Conservation (phyloP, 2,888 invertebrate genomes). For the Lycophotia porphyrea region DNA sequence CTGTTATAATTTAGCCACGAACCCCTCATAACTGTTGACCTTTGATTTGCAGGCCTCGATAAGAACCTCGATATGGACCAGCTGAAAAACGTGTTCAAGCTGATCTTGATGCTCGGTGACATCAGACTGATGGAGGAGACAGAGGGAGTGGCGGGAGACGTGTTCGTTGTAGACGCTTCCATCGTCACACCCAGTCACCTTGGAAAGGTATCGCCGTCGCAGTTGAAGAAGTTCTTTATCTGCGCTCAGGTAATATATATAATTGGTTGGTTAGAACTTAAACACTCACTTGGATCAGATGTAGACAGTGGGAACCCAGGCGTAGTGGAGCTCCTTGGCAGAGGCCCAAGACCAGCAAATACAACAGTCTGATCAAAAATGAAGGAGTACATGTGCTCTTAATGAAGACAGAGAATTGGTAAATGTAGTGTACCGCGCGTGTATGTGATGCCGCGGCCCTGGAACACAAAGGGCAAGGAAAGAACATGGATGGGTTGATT, state of each 20-base stretch:
- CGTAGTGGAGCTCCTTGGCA: not conserved
- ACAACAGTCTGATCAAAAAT: not conserved
- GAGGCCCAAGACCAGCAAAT: not conserved
- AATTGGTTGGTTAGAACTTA: not conserved
- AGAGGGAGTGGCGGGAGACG: conserved; percentile 95
- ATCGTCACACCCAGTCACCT: conserved; percentile 94
- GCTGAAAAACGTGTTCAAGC: conserved; percentile 93
- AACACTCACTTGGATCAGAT: conserved; percentile 73
- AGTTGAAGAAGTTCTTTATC: conserved; percentile 95
- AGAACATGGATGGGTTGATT: too few relatives aligned
- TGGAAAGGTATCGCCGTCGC: conserved; percentile 93
- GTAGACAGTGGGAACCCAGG: not conserved
- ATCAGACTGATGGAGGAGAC: conserved; percentile 93
- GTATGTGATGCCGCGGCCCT: too few relatives aligned
- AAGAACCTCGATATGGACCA: conserved; percentile 92
- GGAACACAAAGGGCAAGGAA: too few relatives aligned
- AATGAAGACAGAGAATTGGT: not conserved
- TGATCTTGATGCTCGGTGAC: conserved; percentile 96
- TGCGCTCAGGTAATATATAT: conserved; percentile 91
- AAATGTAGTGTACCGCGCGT: too few relatives aligned
- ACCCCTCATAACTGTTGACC: not conserved
- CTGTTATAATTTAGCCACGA: not conserved
- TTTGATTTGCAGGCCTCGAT: conserved; percentile 76
- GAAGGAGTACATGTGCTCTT: too few relatives aligned
- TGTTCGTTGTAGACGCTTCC: conserved; percentile 94